Base-by-base conservation (phyloP, 2,797 vertebrate species). In the Rhinoraja longicauda region DNA sequence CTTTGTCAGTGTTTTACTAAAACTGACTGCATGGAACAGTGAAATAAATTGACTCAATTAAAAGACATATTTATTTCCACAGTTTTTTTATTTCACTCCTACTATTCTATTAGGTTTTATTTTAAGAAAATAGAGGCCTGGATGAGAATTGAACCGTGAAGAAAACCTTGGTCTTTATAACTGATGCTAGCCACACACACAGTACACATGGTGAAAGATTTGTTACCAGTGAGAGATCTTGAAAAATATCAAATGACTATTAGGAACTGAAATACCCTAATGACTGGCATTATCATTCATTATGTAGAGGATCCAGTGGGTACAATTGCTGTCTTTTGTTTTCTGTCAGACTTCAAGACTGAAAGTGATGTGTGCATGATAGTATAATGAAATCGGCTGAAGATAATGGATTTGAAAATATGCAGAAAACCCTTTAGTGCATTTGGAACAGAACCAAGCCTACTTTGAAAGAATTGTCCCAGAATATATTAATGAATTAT, bases 401-500 rank as follows among this genome's bases (percentile, higher is more conserved):
- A 92, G 90, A 75, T 92, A 92, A 92, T 92, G 90, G 90, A 53
- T 92, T 75, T 92, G 67, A 92, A 92, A 92, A 92, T 92, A 92
- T 92, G 90, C 90, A 92, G 72, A 92, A 92, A 92, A 92, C 67
- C 90, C 90, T 92, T 92, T 92, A 92, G 90, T 92, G 90, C 90
- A 92, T 75, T 92, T 92, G 90, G 90, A 92, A 92, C 67, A 75
- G 90, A 92, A 72, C 90, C 90, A 92, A 92, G 90, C 67, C 36
- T 26, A 75, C 90, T 92, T 45, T 92, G 67, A 92, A 92, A 91
- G 90, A 92, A 92, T 92, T 53, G 90, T 75, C 67, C 67, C 90
- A 73, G 90, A 92, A 92, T 92, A 92, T 92, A 73, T 92, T 92
- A 92, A 92, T 92, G 90, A 92, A 92, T 92, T 92, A 92, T 92